These are phyloP conservation scores for Pantherophis guttatus DNA, from an alignment of 2,113 vertebrate species.

Conservation along the genomic window DNA sequence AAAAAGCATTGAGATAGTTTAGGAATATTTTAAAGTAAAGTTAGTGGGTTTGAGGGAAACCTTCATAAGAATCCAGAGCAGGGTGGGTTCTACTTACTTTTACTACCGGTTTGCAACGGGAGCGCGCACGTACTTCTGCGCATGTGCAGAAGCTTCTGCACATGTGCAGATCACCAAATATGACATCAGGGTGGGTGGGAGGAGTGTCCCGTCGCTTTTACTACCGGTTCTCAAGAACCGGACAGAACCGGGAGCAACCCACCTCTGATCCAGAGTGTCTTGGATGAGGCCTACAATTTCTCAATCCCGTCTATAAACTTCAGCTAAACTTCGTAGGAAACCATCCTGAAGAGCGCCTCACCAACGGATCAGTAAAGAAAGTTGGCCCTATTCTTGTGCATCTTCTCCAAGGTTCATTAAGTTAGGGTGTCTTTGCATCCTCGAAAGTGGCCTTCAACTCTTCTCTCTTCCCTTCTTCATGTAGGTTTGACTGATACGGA, in stretches of 20 bases:
- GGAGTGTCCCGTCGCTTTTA: no score
- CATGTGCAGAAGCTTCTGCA: no score
- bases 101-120: no score
- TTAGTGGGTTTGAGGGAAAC: background rate
- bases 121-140: no score
- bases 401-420: background rate
- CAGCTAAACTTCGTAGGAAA: background rate
- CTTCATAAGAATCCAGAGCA: background rate
- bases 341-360: background rate
- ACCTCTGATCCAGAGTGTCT: no score
- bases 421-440: background rate
- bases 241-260: no score
- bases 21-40: background rate
- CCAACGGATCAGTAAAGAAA: background rate
- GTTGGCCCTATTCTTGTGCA: background rate
- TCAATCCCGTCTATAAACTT: background rate
- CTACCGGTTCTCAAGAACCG: no score
- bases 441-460: background rate
- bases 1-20: background rate
- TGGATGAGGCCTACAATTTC: background rate
- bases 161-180: no score
- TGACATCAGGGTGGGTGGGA: no score
- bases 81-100: no score
- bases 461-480: constrained; percentile 16
- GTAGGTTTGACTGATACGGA: constrained; percentile 73